phyloP scores from a whole-genome alignment of 2,113 vertebrate genomes.

The Ciconia maguari region DNA sequence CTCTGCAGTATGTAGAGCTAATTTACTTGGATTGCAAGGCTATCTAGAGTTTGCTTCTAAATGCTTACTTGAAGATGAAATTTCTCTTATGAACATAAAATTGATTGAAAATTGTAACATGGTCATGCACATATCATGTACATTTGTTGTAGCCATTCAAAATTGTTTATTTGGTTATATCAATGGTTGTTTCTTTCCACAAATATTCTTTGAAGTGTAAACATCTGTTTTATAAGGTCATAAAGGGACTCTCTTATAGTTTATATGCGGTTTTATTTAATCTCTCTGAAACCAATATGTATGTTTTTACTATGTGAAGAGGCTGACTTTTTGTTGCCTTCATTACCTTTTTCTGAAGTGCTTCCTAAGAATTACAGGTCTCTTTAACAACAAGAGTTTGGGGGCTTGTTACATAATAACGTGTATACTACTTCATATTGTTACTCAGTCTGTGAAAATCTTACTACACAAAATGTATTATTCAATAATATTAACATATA shows the following conservation, averaged over 20 bases:
- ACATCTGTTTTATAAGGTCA: not conserved
- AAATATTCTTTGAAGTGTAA: not conserved
- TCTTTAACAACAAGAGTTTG: not conserved
- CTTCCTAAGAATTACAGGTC: not conserved
- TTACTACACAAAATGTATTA: not conserved
- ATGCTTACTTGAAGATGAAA: not conserved
- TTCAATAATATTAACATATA: not conserved
- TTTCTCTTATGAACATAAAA: not conserved
- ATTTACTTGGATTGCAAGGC: not conserved
- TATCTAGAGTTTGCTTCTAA: not conserved
- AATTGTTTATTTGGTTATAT: not conserved
- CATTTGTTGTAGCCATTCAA: not conserved
- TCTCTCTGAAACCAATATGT: not conserved
- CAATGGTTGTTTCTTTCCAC: not conserved
- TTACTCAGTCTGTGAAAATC: not conserved
- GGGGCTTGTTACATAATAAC: not conserved
- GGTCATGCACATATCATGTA: too few species aligned
- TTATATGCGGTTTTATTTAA: conserved; percentile 30
- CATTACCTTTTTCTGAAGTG: not conserved
- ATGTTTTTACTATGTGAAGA: not conserved
- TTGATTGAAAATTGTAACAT: not conserved
- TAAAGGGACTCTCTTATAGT: not conserved
- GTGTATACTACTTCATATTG: not conserved
- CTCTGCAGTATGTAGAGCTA: not conserved
- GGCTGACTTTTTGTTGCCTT: not conserved